These are phyloP conservation scores for Pica pica DNA, from an alignment of 2,113 vertebrate genomes.

Conservation along the genomic window DNA sequence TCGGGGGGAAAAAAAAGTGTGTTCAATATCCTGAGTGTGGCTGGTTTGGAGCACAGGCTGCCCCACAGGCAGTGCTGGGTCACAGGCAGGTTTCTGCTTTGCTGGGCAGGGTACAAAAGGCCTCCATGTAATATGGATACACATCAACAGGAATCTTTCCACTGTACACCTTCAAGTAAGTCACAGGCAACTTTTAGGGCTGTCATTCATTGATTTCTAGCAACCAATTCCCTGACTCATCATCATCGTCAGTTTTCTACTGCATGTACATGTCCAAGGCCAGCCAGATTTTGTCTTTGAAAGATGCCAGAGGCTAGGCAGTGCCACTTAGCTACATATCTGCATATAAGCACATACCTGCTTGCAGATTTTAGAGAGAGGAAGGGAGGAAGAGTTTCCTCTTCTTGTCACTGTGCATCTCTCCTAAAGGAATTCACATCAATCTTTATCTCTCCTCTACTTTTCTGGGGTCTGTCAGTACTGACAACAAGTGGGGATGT, in stretches of 20 bases:
- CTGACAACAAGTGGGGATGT: not conserved
- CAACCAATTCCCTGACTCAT: not conserved
- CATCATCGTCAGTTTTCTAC: not conserved
- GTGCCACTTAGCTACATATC: not conserved
- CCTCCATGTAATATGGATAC: not conserved
- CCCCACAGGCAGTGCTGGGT: not conserved
- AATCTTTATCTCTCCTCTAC: not conserved
- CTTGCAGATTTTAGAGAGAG: not conserved
- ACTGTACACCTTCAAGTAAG: not conserved
- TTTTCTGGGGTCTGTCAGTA: not conserved
- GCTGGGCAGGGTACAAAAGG: not conserved
- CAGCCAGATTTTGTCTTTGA: not conserved
- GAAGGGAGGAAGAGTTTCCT: not conserved
- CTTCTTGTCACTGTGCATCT: not conserved
- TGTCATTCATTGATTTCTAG: not conserved
- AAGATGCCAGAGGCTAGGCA: not conserved
- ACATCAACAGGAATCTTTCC: not conserved
- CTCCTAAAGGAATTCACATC: not conserved
- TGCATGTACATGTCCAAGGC: not conserved
- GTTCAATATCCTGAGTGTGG: not conserved
- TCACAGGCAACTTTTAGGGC: not conserved
- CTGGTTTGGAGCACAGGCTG: not conserved
- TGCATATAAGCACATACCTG: not conserved
- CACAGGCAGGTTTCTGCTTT: not conserved
- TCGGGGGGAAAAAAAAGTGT: accelerated